Base-by-base conservation (phyloP, 2,888 invertebrate genomes). In the Amiota mariae region DNA sequence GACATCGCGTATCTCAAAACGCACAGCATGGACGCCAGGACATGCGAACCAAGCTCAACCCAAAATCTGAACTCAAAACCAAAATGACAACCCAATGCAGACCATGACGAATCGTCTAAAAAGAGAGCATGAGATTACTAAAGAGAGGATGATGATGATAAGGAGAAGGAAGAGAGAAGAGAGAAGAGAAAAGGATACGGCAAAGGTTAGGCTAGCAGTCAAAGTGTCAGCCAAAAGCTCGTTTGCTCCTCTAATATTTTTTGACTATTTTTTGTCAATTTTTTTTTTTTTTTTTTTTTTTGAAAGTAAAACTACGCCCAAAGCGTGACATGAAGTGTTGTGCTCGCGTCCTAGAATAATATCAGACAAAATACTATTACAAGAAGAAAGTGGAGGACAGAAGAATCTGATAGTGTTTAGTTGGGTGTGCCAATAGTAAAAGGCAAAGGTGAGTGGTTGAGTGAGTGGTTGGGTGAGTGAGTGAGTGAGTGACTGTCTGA, bases 321-420 rank as follows among this genome's bases (percentile, higher is more conserved):
- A 82, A 84, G 83, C 83, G 76, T 76, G 84, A 81, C 85, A 77
- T 85, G 79, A 85, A 84, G 79, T 82, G 81, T 47, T 82, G 81
- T 47, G 72, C 66, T 36, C 36, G 36, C 36, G 36, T 36, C 36
- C 36, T 36, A 36, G 36, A 66, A 66, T 72, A 66, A 66, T 66
- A 66, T 66, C 72, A 57, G 66, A 72, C 24, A 64, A 54, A 71
- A 47, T 71, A 47, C 61, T 46, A 20, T 48, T 57, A 36, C 57
- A 70, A 47, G 13, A 59, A 18, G 20, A 51, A 51, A 51, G 54
- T n/a, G n/a, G 12, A 6, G 36, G 36, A 36, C 36, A 36, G 36
- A 36, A 36, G 36, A 36, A 36, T 6, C 2, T 36, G 36, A 36
- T 6, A 36, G 36, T 36, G 36, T 36, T 36, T 36, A 36, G 36